phyloP scores from a whole-genome alignment of 2,113 vertebrate genomes.

The Propithecus coquereli region DNA sequence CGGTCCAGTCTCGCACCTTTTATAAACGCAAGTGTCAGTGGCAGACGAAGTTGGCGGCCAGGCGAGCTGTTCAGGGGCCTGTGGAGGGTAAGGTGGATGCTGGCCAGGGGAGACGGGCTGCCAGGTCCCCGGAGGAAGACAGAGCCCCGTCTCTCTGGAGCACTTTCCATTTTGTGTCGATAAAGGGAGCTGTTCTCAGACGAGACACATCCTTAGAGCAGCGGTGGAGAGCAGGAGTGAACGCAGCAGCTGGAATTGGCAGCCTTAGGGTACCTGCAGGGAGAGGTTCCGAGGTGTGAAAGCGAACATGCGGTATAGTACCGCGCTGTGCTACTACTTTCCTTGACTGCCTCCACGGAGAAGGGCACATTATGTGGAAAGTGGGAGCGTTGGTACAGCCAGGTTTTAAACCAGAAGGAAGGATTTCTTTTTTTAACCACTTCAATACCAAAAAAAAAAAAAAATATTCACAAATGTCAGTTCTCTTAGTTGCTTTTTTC shows the following conservation, averaged over 20 bases:
- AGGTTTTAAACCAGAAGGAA: background rate
- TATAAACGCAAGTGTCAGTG: background rate
- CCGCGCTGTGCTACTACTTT: constrained; percentile 26
- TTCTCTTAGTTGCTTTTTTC: background rate
- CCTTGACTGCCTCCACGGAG: constrained; percentile 25
- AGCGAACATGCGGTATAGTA: constrained; percentile 53
- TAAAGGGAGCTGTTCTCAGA: background rate
- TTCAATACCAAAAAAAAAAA: constrained; percentile 16
- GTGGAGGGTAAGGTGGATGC: background rate
- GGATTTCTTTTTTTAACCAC: constrained; percentile 10
- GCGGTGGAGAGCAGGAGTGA: background rate
- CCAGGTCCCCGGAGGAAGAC: background rate
- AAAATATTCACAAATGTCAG: background rate
- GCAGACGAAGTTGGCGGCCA: background rate
- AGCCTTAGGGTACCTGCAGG: background rate
- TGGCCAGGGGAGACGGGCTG: background rate
- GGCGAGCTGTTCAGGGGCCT: background rate
- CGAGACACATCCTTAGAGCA: background rate
- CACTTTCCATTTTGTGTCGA: background rate
- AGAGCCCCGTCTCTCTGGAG: background rate
- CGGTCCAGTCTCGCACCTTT: background rate
- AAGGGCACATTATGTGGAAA: background rate
- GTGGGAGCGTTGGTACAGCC: background rate
- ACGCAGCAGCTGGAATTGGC: background rate
- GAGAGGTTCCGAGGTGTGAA: constrained; percentile 43